Conservation (phyloP, 2,888 invertebrate species). For the Epinotia nisella region DNA sequence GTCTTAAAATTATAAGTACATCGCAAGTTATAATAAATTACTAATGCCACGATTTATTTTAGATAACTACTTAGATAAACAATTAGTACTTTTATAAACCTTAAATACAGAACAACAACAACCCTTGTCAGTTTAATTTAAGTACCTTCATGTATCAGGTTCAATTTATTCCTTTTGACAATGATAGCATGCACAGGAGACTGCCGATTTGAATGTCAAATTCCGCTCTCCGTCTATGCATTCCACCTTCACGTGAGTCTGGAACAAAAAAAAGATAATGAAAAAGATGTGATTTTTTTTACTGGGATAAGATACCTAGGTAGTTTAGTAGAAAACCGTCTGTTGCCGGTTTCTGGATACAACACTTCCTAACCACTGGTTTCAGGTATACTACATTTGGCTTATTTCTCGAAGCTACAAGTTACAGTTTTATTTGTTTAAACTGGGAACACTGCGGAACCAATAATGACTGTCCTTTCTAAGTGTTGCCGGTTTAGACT, state of each 20-base stretch:
- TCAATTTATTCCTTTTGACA: slow-evolving; percentile 89
- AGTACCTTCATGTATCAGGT: not conserved
- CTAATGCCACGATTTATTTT: slow-evolving; percentile 22
- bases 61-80: slow-evolving; percentile 23
- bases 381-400: too few species aligned
- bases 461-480: too few species aligned
- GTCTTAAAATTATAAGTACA: slow-evolving; percentile 17
- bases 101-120: slow-evolving; percentile 7
- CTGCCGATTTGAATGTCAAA: slow-evolving; percentile 92
- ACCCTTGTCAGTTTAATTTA: not conserved
- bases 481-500: too few species aligned
- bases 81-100: not conserved
- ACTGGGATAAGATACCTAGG: too few species aligned
- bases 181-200: slow-evolving; percentile 93
- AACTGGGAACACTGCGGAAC: too few species aligned
- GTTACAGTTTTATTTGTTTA: too few species aligned
- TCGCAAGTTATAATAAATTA: slow-evolving; percentile 37
- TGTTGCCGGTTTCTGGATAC: too few species aligned
- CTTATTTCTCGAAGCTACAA: too few species aligned
- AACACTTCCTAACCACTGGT: too few species aligned
- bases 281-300: too few species aligned
- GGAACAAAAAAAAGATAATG: slow-evolving; percentile 58
- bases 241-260: slow-evolving; percentile 90
- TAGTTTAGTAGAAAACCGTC: too few species aligned
- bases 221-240: slow-evolving; percentile 92